Evolutionary conservation across 2,888 invertebrate genomes (phyloP), one percentile per base, ranked within the genome.

Genomic region (Limnephilus lunatus): DNA sequence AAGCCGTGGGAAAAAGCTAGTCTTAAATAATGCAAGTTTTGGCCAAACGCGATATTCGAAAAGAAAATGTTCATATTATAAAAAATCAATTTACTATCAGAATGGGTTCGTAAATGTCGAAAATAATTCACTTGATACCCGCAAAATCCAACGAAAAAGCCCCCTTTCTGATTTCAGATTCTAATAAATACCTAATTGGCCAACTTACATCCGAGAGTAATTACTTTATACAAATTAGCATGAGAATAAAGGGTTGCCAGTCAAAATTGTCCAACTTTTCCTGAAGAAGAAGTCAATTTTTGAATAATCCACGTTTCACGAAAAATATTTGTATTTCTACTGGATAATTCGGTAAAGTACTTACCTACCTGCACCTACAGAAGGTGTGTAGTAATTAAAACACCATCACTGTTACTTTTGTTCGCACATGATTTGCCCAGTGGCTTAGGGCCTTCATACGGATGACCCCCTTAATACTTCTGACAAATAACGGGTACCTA

Each of bases 191-290:
- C 44, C 44, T 2, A 68, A 80, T 44, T 81, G 86, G 80, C 11
- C 48, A n/a, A 81, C 80, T 89, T 92, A 91, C 68, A 90, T 90
- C 39, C 19, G 32, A 35, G 30, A 90, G 80, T 90, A 93, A 93
- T 93, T 93, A 93, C 89, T 93, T 91, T 88, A 93, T 93, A 92
- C 92, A 93, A 93, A 93, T 93, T 92, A 85, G 91, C 90, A 44
- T 68, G 83, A 80, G 31, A 86, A 83, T 25, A 91, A 92, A 91
- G 92, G 93, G 92, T 92, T 85, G 81, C 30, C 91, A 81, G 85
- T 90, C 87, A 91, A 92, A 92, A n/a, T 89, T 89, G 25, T 53
- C 81, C 31, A 92, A 93, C 90, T 92, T 93, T 91, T 91, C 81
- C 53, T 91, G 9, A 25, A 7, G 25, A 9, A 68, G 68, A 68